Base-by-base conservation (phyloP, 1,140 invertebrate species). In the Zaprionus camerounensis region DNA sequence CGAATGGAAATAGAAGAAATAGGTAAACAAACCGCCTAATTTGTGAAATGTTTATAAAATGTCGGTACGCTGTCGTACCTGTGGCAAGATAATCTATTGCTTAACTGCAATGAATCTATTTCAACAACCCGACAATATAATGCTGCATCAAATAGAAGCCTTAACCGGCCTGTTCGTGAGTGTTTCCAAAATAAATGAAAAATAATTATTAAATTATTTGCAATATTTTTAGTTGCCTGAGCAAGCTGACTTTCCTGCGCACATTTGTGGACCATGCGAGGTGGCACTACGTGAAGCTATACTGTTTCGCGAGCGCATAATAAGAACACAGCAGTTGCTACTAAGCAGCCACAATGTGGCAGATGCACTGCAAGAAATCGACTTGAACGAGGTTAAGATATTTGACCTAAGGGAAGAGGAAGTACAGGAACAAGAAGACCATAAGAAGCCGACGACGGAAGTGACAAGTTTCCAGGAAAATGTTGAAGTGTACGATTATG, bases 261-360 rank as follows among this genome's bases (percentile, higher is more conserved):
- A 49, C 26, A 88, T 88, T n/a, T 88, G 84, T 24, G 85, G 71
- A 1, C 81, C 78, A 0, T 88, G 84, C 46, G 85, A 81, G 51
- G 62, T 84, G 36, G 65, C 76, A 2, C 36, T 88, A 7, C 55
- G 76, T 5, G 71, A 79, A 41, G 85, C 84, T 0, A 71, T 88
- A 4, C 36, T 65, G 11, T 90, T 88, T 49, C 69, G 84, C 2
- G 84, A 88, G 46, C 66, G 74, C 5, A 51, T 88, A 3, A 90
- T 88, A 22, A 56, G 38, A 1, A 90, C 84, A 1, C 84, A 88
- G 46, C 64, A 90, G 36, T 11, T 71, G 2, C 75, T 88, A 0
- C 49, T 84, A 2, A 66, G 28, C 12, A 71, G 58, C 12, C n/a
- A 49, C 11, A 65, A 13, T 17, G 55, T 58, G 2, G 15, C n/a